Conservation (phyloP, 1,140 invertebrate species). For the Hypothenemus hampei region DNA sequence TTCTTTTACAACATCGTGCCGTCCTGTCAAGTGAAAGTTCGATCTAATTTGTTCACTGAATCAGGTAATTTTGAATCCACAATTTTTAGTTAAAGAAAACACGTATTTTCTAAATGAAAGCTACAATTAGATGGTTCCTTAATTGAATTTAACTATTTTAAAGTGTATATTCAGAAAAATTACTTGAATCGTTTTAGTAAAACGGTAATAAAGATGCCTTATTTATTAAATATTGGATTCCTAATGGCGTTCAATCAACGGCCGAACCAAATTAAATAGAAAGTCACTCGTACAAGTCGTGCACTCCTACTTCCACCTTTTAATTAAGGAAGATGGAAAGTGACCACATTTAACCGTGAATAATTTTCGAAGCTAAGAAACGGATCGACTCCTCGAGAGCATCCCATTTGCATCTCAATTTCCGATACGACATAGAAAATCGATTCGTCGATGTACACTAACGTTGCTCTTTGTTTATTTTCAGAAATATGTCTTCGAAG, state of each 20-base stretch:
- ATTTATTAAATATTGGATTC: slow-evolving; percentile 10
- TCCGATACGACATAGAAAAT: slow-evolving; percentile 23
- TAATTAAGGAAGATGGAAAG: slow-evolving; percentile 28
- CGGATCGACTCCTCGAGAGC: not conserved
- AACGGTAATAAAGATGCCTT: not conserved
- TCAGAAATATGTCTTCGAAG: slow-evolving; percentile 91
- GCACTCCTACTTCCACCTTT: slow-evolving; percentile 25
- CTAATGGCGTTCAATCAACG: slow-evolving; percentile 20
- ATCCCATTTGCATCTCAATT: slow-evolving; percentile 22
- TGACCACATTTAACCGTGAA: slow-evolving; percentile 27
- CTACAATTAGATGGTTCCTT: not conserved
- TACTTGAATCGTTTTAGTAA: not conserved
- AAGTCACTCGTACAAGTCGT: slow-evolving; percentile 17
- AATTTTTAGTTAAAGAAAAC: not conserved
- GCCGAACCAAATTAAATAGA: slow-evolving; percentile 21
- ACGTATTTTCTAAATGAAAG: not conserved
- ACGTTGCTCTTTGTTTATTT: slow-evolving; percentile 44
- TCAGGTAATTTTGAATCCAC: not conserved
- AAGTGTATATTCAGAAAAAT: not conserved
- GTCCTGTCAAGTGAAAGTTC: not conserved
- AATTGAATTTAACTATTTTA: not conserved
- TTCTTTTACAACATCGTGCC: not conserved
- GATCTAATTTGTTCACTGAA: slow-evolving; percentile 1
- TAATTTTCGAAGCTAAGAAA: slow-evolving; percentile 25
- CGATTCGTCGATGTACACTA: slow-evolving; percentile 3